Conservation (phyloP, 2,113 vertebrate species). For the rat (Rattus norvegicus) region DNA sequence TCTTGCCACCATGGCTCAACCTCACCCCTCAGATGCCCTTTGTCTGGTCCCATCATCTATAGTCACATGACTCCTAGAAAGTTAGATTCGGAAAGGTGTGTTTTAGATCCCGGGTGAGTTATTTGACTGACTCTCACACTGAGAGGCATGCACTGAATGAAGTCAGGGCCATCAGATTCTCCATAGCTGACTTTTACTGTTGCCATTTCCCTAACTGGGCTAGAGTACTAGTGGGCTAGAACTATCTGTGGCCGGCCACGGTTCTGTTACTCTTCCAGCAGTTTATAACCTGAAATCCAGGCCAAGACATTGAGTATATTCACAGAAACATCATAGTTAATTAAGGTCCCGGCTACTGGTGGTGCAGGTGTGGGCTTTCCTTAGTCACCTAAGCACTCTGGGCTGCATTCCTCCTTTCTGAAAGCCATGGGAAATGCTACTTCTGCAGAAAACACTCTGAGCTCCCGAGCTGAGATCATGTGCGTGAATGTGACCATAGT, state of each 20-base stretch:
- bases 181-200: neutral
- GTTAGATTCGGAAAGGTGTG: neutral
- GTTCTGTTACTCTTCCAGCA: slow-evolving; percentile 38
- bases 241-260: neutral
- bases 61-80: neutral
- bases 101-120: neutral
- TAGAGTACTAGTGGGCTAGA: neutral
- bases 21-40: neutral
- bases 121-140: slow-evolving; percentile 1
- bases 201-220: neutral
- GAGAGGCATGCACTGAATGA: slow-evolving; percentile 8
- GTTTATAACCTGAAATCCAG: slow-evolving; percentile 13
- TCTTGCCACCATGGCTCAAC: rapidly evolving
- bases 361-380: slow-evolving; percentile 51
- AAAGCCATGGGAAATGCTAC: slow-evolving; percentile 66
- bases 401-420: slow-evolving; percentile 59
- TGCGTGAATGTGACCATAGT: slow-evolving; percentile 65
- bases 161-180: neutral
- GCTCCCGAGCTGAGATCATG: slow-evolving; percentile 72
- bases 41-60: neutral
- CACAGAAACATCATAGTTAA: slow-evolving; percentile 21
- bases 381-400: slow-evolving; percentile 45
- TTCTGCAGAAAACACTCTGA: slow-evolving; percentile 75
- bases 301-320: slow-evolving; percentile 50
- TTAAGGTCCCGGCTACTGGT: slow-evolving; percentile 33